Base-by-base conservation (phyloP, 2,113 vertebrate genomes). In the Alces alces region DNA sequence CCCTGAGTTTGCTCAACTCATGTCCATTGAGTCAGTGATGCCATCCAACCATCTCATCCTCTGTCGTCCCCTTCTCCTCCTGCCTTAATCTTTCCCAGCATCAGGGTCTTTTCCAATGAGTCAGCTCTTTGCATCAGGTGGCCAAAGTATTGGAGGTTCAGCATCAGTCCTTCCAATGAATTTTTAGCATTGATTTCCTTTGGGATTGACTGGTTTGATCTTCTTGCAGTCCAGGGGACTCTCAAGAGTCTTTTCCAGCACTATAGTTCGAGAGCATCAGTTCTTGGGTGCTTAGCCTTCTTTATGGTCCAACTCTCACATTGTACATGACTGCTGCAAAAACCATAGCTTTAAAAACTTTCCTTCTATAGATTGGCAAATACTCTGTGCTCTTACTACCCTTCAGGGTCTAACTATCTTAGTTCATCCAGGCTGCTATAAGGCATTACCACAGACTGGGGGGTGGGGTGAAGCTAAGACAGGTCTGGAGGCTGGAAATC, bases 71-170 rank as follows among this genome's bases (percentile, higher is more conserved):
- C 11, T 73, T 43, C 70, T 76, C 70, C 36, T 76, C 70, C 70
- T 1, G 0, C 36, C 23, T 4, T 2, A 76, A 43, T 43, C 3
- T 3, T 43, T 43, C 23, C 70, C 36, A 43, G 70, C 12, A 43
- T 27, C 5, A 73, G 70, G 14, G 11, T 27, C 36, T 73, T 73
- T 73, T 73, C 70, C 70, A 73, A 7, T 0, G 2, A 25, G 21
- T 25, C 36, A 3, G 36, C 70, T 43, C 21, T 76, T 76, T 43
- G 11, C 21, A 43, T 73, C 70, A 73, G 21, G 66, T 39, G 21
- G 21, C 66, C 36, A 39, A 30, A 73, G 66, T 73, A 39, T 43
- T 43, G 21, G 70, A 73, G 36, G 21, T 73, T 43, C 36, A 43
- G 36, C 36, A 43, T 73, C 36, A 43, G 70, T 43, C 36, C 36